These are phyloP conservation scores for Heterotilapia buettikoferi DNA, from an alignment of 2,113 vertebrate species.

Conservation along the genomic window DNA sequence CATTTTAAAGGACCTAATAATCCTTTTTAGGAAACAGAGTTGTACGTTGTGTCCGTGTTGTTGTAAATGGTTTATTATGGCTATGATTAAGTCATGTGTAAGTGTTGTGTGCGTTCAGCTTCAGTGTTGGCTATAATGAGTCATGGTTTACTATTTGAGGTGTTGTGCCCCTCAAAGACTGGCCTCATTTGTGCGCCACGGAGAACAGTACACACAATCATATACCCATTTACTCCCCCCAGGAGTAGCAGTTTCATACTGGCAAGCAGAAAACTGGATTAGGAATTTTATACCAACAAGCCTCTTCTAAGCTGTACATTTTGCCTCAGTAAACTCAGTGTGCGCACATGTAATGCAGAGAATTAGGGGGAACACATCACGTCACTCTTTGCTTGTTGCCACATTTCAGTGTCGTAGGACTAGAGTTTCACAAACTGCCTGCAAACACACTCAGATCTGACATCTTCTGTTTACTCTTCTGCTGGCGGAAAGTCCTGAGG, in stretches of 20 bases:
- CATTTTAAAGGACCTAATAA: background rate
- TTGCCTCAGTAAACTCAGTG: background rate
- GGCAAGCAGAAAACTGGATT: slow-evolving; percentile 22
- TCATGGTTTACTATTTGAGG: background rate
- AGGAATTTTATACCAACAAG: slow-evolving; percentile 9
- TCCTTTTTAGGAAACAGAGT: background rate
- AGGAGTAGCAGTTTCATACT: slow-evolving; percentile 13
- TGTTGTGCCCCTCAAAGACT: background rate
- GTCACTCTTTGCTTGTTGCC: background rate
- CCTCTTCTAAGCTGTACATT: background rate
- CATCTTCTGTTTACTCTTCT: slow-evolving; percentile 10
- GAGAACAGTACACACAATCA: slow-evolving; percentile 2
- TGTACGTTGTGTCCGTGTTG: background rate
- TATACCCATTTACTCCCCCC: background rate
- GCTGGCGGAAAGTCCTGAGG: slow-evolving; percentile 20
- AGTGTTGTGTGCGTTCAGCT: background rate
- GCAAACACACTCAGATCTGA: background rate
- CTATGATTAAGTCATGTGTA: background rate
- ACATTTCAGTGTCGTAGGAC: background rate
- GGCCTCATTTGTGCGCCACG: slow-evolving; percentile 6
- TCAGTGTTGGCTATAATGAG: background rate
- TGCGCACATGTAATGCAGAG: background rate
- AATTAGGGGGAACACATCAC: background rate
- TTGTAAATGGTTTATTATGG: background rate
- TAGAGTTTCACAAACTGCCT: background rate